Evolutionary conservation across 2,113 vertebrate species (phyloP).

Genomic region (Ciconia maguari): DNA sequence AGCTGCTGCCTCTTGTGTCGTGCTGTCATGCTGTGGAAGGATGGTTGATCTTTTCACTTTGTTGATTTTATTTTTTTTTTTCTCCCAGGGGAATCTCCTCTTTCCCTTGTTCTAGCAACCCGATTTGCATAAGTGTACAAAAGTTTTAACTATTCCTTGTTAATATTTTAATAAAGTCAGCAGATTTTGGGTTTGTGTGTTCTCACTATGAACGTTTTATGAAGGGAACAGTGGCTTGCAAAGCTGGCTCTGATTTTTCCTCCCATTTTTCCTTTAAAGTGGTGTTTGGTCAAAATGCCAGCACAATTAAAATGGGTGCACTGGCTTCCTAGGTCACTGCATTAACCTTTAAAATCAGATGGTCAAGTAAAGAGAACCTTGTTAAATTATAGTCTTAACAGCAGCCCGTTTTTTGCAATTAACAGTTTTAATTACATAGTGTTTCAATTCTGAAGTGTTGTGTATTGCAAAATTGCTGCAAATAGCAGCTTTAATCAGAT

Average conservation of each 20-base stretch:
- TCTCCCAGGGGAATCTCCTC: slow-evolving; percentile 58
- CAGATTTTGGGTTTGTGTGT: slow-evolving; percentile 31
- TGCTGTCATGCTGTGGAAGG: slow-evolving; percentile 66
- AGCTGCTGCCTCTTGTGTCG: slow-evolving; percentile 51
- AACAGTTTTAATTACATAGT: slow-evolving; percentile 74
- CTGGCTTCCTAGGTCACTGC: slow-evolving; percentile 53
- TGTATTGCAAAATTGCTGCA: slow-evolving; percentile 57
- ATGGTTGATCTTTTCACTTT: slow-evolving; percentile 73
- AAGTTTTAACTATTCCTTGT: slow-evolving; percentile 69
- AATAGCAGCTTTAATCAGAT: slow-evolving; percentile 69
- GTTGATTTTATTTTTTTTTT: slow-evolving; percentile 61
- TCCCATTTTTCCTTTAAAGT: neutral
- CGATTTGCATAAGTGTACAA: slow-evolving; percentile 25
- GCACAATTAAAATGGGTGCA: neutral
- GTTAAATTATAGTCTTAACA: slow-evolving; percentile 68
- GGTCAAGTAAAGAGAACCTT: slow-evolving; percentile 48
- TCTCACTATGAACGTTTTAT: neutral
- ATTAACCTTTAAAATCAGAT: slow-evolving; percentile 65
- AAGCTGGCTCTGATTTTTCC: neutral
- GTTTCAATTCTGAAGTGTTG: slow-evolving; percentile 59
- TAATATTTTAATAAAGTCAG: slow-evolving; percentile 76
- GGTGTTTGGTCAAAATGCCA: slow-evolving; percentile 22
- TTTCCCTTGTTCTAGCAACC: slow-evolving; percentile 29
- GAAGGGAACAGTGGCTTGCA: neutral
- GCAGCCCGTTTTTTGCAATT: slow-evolving; percentile 66